Base-by-base conservation (phyloP, 2,888 invertebrate genomes). In the Cantharis lateralis region DNA sequence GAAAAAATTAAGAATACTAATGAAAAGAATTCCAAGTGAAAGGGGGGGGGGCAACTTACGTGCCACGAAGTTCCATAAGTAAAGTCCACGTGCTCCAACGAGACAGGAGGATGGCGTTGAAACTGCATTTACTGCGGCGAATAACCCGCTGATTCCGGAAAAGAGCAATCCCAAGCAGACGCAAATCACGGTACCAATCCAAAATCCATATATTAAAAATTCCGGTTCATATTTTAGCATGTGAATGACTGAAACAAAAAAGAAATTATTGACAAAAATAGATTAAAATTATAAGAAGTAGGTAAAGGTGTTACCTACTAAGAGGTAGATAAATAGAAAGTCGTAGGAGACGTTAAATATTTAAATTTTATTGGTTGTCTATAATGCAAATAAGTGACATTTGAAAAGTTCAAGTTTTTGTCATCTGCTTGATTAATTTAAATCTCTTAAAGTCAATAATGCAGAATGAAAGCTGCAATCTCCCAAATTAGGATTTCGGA, bases 61-160 rank as follows among this genome's bases (percentile, higher is more conserved):
- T 82, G 95, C 93, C 80, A 95, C 87, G 32, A 91, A 90, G 88
- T 96, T 96, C 91, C 95, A 95, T 15, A 95, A 87, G 82, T 93
- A 94, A 62, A 95, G 89, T n/a, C 94, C 94, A 20, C 92, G 90
- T 64, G 93, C 89, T 82, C 93, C 92, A 83, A 92, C 89, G 85
- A 95, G 86, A 82, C 92, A 88, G 87, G 94, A 89, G 7, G 93
- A 91, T 9, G 93, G 93, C 2, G 93, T 92, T 2, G 94, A 94
- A 10, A 95, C 95, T 0, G 95, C 94, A 82, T 95, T 96, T 74
- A 96, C 89, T 13, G 95, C 93, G 0, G 96, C 94, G 82, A 96
- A 93, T 61, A 95, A 90, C 68, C 94, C 93, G 2, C 93, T 91
- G 0, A 94, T 89, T 73, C 92, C 92, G 0, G 93, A 91, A 79